Conservation (phyloP, 2,888 invertebrate genomes). For the Athetis lepigone region DNA sequence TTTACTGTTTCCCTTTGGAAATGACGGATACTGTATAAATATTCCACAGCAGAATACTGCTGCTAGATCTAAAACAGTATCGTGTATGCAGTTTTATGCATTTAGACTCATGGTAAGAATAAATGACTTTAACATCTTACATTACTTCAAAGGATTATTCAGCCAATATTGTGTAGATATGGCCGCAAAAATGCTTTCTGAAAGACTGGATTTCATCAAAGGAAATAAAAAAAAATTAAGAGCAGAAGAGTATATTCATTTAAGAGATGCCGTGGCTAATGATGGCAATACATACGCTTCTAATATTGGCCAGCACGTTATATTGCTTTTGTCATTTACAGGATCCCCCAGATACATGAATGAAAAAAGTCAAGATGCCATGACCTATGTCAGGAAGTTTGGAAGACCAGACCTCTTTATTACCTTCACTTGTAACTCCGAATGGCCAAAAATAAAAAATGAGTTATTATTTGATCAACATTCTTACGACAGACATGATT, state of each 20-base stretch:
- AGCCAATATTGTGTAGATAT: conserved; percentile 33
- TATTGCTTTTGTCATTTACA: conserved; percentile 57
- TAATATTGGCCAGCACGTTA: conserved; percentile 15
- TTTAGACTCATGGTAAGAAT: conserved; percentile 57
- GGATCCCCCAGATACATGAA: conserved; percentile 54
- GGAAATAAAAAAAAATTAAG: conserved; percentile 59
- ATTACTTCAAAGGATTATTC: conserved; percentile 58
- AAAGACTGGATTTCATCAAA: conserved; percentile 58
- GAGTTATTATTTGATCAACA: conserved; percentile 46
- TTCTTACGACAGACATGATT: conserved; percentile 57
- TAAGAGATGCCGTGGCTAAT: conserved; percentile 12
- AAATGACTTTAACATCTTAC: conserved; percentile 49
- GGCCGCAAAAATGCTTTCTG: conserved; percentile 53
- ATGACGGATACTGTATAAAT: conserved; percentile 57
- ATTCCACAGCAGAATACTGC: conserved; percentile 38
- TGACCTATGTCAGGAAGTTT: conserved; percentile 56
- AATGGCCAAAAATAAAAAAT: conserved; percentile 57
- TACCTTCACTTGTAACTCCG: conserved; percentile 56
- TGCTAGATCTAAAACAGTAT: conserved; percentile 58
- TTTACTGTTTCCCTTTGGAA: conserved; percentile 30
- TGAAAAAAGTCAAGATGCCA: conserved; percentile 57
- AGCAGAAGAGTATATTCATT: conserved; percentile 15
- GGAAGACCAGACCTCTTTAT: conserved; percentile 60
- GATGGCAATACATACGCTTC: conserved; percentile 1
- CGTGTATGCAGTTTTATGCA: conserved; percentile 60